Base-by-base conservation (phyloP, 2,797 vertebrate species). In the Dryobates pubescens region DNA sequence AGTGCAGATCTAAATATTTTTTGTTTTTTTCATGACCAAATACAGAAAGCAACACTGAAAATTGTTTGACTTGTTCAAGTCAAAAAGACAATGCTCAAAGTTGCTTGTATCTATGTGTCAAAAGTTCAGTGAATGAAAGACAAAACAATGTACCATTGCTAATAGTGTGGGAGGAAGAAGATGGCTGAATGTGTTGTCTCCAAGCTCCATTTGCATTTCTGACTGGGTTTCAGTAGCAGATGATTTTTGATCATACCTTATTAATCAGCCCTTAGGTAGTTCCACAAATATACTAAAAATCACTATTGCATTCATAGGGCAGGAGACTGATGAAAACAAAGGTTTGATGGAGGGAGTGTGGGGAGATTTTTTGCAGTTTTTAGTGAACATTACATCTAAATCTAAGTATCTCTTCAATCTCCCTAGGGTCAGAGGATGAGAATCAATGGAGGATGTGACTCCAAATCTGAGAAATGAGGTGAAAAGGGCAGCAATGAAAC, bases 401-500 rank as follows among this genome's bases (percentile, higher is more conserved):
- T 51, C 27, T 49, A 79, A 85, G 34, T 70, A 93, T 93, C 75
- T 92, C 51, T 92, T 95, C 90, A 83, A 75, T 93, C 67, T 95
- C 63, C 56, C 36, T 54, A 27, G 73, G 61, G 86, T 84, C 86
- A 90, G 64, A 86, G 80, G 19, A 89, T 56, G 26, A 72, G 88
- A 96, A 93, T 95, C 91, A 93, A 70, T 87, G 58, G 54, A 93
- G 86, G 94, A 89, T 64, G 47, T 88, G 76, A 93, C 86, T 93
- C 77, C 77, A 96, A 64, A 93, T 88, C 82, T 86, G 69, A 94
- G 73, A 94, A 96, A 94, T 91, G 87, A 96, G 89, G 84, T 92
- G 90, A 92, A 96, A 94, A 93, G 86, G 81, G 56, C 71, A 94
- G 75, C 82, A 95, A 75, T 77, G 89, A 94, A 96, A 95, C 78